Percentiles rank a stretch among this genome's conserved stretches.
Evolutionary conservation across 2,888 invertebrate species (phyloP).

Genomic region (Athetis lepigone): DNA sequence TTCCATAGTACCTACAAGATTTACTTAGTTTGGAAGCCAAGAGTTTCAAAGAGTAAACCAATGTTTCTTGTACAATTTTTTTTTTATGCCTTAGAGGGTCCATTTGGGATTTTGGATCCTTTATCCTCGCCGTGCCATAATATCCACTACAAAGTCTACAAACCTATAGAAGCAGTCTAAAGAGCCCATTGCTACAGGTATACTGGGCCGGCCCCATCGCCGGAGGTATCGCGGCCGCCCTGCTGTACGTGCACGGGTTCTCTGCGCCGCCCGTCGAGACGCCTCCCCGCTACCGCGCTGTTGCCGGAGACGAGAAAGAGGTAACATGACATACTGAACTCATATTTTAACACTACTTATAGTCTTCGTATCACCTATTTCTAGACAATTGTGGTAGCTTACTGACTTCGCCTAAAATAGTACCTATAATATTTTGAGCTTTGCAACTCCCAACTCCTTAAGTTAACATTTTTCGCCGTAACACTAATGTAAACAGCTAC

Average conservation of each 20-base stretch:
- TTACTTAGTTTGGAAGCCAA: no score
- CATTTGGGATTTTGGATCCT: no score
- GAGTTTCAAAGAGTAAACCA: no score
- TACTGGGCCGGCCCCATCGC: conserved; percentile 97
- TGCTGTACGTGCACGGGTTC: conserved; percentile 93
- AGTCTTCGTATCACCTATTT: no score
- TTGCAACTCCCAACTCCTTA: neutral
- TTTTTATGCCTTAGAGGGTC: no score
- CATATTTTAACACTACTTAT: neutral
- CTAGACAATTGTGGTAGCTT: no score
- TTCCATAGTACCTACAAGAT: no score
- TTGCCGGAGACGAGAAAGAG: conserved; percentile 92
- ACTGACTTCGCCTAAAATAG: no score
- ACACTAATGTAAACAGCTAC: no score
- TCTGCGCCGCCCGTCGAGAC: conserved; percentile 86
- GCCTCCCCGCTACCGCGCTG: conserved; percentile 90
- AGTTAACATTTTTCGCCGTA: neutral
- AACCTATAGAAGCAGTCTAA: neutral
- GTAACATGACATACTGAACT: conserved; percentile 76
- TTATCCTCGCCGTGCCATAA: neutral
- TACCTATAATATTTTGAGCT: no score
- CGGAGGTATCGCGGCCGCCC: conserved; percentile 94
- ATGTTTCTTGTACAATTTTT: no score
- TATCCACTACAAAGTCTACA: no score
- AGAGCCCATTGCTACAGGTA: conserved; percentile 83